Evolutionary conservation across 2,888 invertebrate genomes (phyloP).

Genomic region (Melikaiella ostensackeni): DNA sequence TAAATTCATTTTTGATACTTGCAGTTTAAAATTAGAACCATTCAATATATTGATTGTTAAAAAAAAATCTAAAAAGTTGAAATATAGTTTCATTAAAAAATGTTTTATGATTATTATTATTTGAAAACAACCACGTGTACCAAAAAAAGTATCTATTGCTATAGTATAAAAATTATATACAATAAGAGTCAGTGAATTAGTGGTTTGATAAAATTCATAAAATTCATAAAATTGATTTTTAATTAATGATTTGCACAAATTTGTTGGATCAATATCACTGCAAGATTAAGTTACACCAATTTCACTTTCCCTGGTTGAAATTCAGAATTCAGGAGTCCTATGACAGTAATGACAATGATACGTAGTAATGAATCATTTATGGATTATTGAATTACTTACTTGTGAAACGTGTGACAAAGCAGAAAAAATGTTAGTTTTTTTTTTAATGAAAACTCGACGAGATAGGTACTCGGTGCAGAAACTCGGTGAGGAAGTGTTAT

Average conservation of each 20-base stretch:
- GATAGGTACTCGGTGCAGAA: constrained; percentile 1
- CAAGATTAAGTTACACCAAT: background rate
- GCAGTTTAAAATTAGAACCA: background rate
- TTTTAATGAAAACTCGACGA: constrained; percentile 5
- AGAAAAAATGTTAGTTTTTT: constrained; percentile 6
- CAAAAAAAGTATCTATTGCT: background rate
- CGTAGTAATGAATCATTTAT: background rate
- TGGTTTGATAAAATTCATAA: background rate
- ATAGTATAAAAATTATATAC: background rate
- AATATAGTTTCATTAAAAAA: background rate
- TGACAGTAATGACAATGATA: background rate
- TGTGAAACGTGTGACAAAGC: constrained; percentile 24
- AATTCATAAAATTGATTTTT: background rate
- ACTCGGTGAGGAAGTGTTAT: constrained; percentile 4
- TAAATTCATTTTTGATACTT: background rate
- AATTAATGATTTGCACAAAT: background rate
- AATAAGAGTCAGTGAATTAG: background rate
- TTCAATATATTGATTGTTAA: background rate
- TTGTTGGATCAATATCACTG: constrained; percentile 8
- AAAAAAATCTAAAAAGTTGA: background rate
- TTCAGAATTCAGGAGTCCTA: background rate
- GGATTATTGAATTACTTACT: constrained; percentile 18
- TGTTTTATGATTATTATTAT: background rate
- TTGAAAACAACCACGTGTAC: background rate
- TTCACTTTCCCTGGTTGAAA: constrained; percentile 1